A percentile compares a stretch with the other conserved stretches of the same genome.
Evolutionary conservation across 2,797 vertebrate genomes (phyloP).

Genomic region (Hypotaenidia okinawae): DNA sequence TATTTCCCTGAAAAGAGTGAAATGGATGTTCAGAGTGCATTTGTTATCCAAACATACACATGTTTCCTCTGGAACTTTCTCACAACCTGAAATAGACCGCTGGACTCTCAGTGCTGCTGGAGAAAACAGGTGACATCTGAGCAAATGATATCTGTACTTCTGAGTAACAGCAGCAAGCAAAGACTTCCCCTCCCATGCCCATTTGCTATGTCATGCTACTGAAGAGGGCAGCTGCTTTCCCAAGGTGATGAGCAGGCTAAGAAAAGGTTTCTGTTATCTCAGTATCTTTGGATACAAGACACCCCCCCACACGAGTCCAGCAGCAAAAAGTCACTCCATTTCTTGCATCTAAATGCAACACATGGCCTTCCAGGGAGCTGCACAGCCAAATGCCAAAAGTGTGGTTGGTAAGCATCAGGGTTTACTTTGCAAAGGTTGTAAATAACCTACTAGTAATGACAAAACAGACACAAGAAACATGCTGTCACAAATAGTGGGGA

Average conservation of each 20-base stretch:
- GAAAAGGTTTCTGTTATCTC: background rate
- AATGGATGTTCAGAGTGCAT: background rate
- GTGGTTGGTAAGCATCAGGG: background rate
- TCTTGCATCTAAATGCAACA: background rate
- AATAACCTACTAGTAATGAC: background rate
- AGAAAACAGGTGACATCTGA: background rate
- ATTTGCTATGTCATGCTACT: fast-evolving
- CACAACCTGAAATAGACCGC: background rate
- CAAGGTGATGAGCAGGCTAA: background rate
- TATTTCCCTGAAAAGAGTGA: background rate
- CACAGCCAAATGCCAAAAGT: background rate
- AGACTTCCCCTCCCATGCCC: background rate
- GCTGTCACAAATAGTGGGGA: background rate
- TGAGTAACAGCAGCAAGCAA: background rate
- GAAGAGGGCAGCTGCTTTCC: background rate
- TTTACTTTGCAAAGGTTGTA: background rate
- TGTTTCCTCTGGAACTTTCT: background rate
- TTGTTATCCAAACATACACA: background rate
- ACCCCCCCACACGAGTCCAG: background rate
- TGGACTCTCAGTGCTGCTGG: background rate
- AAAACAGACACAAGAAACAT: background rate
- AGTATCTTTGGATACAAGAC: background rate
- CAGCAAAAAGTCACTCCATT: background rate
- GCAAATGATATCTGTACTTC: background rate
- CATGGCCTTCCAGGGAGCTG: background rate